These are phyloP conservation scores for Meiosimyza decipiens DNA, from an alignment of 2,888 invertebrate species.

Conservation along the genomic window DNA sequence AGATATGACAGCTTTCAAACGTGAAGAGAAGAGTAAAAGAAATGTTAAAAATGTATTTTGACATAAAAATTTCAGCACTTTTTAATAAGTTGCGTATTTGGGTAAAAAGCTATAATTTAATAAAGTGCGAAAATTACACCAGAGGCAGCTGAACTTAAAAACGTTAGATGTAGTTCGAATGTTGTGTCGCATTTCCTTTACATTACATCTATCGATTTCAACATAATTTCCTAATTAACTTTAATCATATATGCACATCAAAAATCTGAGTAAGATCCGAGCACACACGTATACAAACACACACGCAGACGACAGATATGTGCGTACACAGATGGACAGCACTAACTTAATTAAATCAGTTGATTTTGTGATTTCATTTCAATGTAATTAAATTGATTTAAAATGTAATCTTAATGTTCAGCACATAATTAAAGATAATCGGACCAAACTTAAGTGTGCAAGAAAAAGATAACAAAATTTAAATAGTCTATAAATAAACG, in stretches of 20 bases:
- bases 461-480: too few relatives aligned
- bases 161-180: too few relatives aligned
- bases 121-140: too few relatives aligned
- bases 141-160: too few relatives aligned
- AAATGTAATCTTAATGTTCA: constrained; percentile 34
- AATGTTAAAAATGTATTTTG: too few relatives aligned
- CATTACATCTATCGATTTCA: too few relatives aligned
- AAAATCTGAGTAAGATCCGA: constrained; percentile 2
- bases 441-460: constrained; percentile 15
- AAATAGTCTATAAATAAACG: constrained; percentile 21
- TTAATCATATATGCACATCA: constrained; percentile 9
- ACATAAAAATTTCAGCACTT: too few relatives aligned
- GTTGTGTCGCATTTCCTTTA: too few relatives aligned
- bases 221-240: constrained; percentile 13
- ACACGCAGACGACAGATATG: background rate
- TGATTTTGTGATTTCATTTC: constrained; percentile 28
- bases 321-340: background rate
- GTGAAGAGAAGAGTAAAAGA: too few relatives aligned
- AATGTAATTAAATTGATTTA: constrained; percentile 37
- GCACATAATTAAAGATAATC: constrained; percentile 34
- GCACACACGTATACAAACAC: background rate
- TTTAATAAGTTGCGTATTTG: too few relatives aligned
- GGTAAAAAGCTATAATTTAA: too few relatives aligned
- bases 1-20: too few relatives aligned
- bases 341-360: constrained; percentile 13